Percentiles rank a stretch among this genome's conserved stretches.
Evolutionary conservation across 1,140 invertebrate species (phyloP).

Genomic region (Drosophila bifasciata): DNA sequence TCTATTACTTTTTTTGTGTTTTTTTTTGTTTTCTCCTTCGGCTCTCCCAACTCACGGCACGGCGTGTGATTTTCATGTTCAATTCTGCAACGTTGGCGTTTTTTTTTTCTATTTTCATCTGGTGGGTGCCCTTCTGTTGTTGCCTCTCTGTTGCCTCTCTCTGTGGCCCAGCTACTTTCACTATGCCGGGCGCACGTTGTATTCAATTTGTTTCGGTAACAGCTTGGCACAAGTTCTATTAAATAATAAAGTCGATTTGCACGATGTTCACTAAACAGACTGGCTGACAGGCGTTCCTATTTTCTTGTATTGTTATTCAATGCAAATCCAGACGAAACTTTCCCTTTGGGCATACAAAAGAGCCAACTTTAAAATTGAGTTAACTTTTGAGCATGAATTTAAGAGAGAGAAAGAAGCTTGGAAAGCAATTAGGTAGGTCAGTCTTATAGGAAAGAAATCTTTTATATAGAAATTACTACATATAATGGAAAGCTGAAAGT

Average conservation of each 20-base stretch:
- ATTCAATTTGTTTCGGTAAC: constrained; percentile 81
- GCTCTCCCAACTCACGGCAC: constrained; percentile 8
- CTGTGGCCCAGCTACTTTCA: constrained; percentile 26
- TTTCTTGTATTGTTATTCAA: constrained; percentile 56
- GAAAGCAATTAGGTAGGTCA: background rate
- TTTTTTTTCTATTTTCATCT: constrained; percentile 10
- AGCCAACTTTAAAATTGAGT: constrained; percentile 9
- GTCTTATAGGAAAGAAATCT: background rate
- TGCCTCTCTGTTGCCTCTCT: background rate
- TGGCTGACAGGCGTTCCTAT: background rate
- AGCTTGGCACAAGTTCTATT: constrained; percentile 77
- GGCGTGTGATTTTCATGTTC: constrained; percentile 27
- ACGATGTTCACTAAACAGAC: constrained; percentile 51
- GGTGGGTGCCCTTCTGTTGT: too few species aligned
- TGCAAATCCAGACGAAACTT: constrained; percentile 48
- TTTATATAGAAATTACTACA: background rate
- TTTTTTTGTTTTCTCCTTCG: constrained; percentile 1
- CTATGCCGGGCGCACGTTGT: constrained; percentile 62
- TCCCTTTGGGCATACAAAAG: constrained; percentile 17
- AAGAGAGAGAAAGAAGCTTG: background rate
- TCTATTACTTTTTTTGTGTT: constrained; percentile 74
- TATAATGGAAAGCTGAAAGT: background rate
- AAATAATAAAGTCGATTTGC: constrained; percentile 80
- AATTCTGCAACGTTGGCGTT: constrained; percentile 33
- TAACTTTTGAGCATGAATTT: constrained; percentile 14